Percentiles rank a stretch among this genome's conserved stretches.
These are phyloP conservation scores for Nasonia vitripennis DNA, from an alignment of 1,140 invertebrate genomes.

Conservation along the genomic window DNA sequence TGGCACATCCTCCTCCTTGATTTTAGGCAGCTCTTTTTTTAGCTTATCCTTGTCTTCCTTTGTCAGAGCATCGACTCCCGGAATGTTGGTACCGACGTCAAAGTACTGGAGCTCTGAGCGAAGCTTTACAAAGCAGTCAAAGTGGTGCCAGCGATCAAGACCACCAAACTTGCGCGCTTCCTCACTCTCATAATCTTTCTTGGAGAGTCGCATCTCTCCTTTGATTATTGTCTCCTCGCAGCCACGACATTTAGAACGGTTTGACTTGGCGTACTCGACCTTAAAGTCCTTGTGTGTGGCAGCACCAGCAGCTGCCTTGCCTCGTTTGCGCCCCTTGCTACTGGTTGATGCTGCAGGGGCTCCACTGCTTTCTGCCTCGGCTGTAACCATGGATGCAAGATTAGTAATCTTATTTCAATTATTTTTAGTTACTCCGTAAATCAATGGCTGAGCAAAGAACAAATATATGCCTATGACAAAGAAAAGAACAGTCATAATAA, in stretches of 20 bases:
- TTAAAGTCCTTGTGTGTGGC: slow-evolving; percentile 81
- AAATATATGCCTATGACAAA: not conserved
- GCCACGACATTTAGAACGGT: slow-evolving; percentile 85
- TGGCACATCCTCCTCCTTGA: slow-evolving; percentile 77
- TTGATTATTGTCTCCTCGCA: slow-evolving; percentile 93
- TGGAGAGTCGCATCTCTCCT: slow-evolving; percentile 87
- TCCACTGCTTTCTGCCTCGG: slow-evolving; percentile 42
- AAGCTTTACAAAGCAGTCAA: slow-evolving; percentile 93
- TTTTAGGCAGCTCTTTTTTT: slow-evolving; percentile 82
- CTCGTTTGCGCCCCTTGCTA: slow-evolving; percentile 71
- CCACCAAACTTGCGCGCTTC: slow-evolving; percentile 87
- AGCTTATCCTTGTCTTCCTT: slow-evolving; percentile 85
- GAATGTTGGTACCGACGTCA: slow-evolving; percentile 81
- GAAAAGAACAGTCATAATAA: not conserved
- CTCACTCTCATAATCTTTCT: slow-evolving; percentile 91
- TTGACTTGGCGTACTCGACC: slow-evolving; percentile 94
- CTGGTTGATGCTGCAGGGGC: slow-evolving; percentile 57
- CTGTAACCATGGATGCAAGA: slow-evolving; percentile 35
- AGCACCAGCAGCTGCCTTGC: slow-evolving; percentile 52
- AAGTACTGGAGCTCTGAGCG: slow-evolving; percentile 86
- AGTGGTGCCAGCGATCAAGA: slow-evolving; percentile 91
- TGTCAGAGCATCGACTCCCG: slow-evolving; percentile 84
- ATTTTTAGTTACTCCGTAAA: too few relatives aligned
- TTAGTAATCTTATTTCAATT: not conserved
- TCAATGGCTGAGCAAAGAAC: not conserved